Evolutionary conservation across 2,888 invertebrate species (phyloP).

Genomic region (Zonitis immaculata): DNA sequence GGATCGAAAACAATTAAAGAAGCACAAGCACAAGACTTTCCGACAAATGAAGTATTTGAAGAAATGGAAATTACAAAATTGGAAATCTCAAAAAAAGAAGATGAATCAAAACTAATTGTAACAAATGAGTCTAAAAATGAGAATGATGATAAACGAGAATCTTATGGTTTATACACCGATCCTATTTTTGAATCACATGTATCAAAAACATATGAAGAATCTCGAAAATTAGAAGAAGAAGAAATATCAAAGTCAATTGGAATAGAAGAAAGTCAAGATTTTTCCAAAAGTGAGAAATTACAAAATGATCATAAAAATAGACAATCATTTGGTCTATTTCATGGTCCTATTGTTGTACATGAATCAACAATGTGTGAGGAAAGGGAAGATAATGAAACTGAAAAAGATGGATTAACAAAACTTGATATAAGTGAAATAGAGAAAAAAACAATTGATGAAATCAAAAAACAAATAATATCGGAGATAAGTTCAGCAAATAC

Average conservation of each 20-base stretch:
- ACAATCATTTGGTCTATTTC: constrained; percentile 2
- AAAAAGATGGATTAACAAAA: background rate
- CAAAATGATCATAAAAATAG: background rate
- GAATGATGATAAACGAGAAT: background rate
- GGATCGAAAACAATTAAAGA: no score
- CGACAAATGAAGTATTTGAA: background rate
- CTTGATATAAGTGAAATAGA: background rate
- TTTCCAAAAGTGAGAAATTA: background rate
- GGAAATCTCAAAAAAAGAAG: background rate
- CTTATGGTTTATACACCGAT: background rate
- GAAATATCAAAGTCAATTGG: no score
- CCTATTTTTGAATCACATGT: background rate
- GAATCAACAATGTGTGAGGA: background rate
- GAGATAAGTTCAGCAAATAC: background rate
- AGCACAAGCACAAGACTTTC: no score
- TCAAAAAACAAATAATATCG: background rate
- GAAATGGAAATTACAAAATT: background rate
- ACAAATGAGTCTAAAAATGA: no score
- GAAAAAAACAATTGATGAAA: background rate
- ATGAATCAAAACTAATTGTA: no score
- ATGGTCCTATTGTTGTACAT: background rate
- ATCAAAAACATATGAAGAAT: background rate
- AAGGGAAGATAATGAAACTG: background rate
- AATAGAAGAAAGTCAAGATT: no score
- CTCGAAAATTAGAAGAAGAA: background rate